phyloP scores from a whole-genome alignment of 1,140 invertebrate genomes.

The Dreissena rostriformis region DNA sequence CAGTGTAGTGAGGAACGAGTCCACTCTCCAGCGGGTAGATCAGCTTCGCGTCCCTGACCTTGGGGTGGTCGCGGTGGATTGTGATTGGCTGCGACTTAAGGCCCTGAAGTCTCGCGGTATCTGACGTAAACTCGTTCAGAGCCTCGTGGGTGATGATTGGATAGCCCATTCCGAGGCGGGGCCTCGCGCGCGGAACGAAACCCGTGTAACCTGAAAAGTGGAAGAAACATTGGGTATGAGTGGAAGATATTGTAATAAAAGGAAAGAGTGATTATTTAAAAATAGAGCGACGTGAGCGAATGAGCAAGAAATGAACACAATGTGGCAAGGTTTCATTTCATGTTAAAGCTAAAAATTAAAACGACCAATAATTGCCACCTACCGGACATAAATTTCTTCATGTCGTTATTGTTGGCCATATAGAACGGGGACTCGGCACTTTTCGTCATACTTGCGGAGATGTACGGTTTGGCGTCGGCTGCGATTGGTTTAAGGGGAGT shows the following conservation, averaged over 20 bases:
- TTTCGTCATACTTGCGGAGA: conserved; percentile 53
- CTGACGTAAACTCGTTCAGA: conserved; percentile 73
- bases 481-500: conserved; percentile 66
- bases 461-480: conserved; percentile 62
- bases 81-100: conserved; percentile 48
- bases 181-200: conserved; percentile 69
- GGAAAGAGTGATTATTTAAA: too few species aligned
- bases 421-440: conserved; percentile 68
- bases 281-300: too few species aligned
- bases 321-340: neutral
- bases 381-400: conserved; percentile 76
- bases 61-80: conserved; percentile 21
- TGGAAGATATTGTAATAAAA: too few species aligned
- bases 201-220: conserved; percentile 67
- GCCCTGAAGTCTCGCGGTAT: conserved; percentile 32
- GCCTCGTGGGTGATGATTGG: conserved; percentile 72
- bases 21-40: conserved; percentile 71
- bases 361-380: conserved; percentile 5
- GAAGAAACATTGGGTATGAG: too few species aligned
- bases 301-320: neutral
- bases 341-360: too few species aligned
- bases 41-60: conserved; percentile 56
- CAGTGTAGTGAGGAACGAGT: conserved; percentile 74
- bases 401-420: conserved; percentile 63
- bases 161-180: conserved; percentile 69